Evolutionary conservation across 2,797 vertebrate genomes (phyloP).

Genomic region (Macropodus opercularis): DNA sequence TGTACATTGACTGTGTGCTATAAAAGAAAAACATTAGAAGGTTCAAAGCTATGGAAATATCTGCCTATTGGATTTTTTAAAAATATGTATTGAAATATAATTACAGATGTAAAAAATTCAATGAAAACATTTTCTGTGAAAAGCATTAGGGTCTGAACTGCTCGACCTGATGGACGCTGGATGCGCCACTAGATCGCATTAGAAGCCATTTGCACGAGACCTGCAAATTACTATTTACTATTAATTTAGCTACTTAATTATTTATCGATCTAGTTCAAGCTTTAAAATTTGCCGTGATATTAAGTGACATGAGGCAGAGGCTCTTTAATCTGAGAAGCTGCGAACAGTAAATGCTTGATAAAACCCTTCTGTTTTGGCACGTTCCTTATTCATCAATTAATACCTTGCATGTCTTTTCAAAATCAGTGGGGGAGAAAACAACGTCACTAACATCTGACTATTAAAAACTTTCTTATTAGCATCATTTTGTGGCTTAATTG

Average conservation of each 20-base stretch:
- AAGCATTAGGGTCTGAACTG: slow-evolving; percentile 9
- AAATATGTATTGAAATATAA: too few relatives aligned
- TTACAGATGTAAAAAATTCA: too few relatives aligned
- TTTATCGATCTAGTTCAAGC: not conserved
- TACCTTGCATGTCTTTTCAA: too few relatives aligned
- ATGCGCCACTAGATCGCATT: slow-evolving; percentile 43
- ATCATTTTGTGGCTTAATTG: slow-evolving; percentile 11
- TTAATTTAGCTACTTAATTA: slow-evolving; percentile 3
- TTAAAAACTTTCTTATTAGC: slow-evolving; percentile 33
- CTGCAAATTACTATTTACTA: slow-evolving; percentile 6
- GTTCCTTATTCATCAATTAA: slow-evolving; percentile 6
- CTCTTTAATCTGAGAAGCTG: not conserved
- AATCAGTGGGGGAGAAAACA: too few relatives aligned
- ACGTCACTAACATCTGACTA: too few relatives aligned
- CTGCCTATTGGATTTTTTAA: not conserved
- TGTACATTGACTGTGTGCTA: slow-evolving; percentile 19
- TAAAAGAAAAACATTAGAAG: slow-evolving; percentile 13
- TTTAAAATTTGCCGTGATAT: not conserved
- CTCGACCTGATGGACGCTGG: slow-evolving; percentile 23
- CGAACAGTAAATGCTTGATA: not conserved
- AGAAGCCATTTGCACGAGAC: slow-evolving; percentile 15
- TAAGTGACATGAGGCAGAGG: not conserved
- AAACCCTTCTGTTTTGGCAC: not conserved
- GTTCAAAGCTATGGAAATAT: slow-evolving; percentile 30
- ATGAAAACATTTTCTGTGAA: slow-evolving; percentile 7